phyloP scores from a whole-genome alignment of 2,113 vertebrate species.

The Bombycilla garrulus region DNA sequence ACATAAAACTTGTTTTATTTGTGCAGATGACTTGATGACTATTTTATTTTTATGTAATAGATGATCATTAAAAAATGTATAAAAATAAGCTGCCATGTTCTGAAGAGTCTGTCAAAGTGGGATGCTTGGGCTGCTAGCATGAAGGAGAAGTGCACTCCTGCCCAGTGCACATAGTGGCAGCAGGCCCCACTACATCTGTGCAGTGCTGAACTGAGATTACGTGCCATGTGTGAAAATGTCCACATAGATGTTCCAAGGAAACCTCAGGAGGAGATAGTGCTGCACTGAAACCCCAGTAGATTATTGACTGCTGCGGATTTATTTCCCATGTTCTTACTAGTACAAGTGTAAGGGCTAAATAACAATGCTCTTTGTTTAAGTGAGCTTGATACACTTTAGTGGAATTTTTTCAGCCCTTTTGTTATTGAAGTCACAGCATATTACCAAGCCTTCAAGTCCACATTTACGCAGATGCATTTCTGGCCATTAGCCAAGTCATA shows the following conservation, averaged over 20 bases:
- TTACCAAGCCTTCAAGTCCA: background rate
- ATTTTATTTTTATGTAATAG: background rate
- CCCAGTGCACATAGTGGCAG: background rate
- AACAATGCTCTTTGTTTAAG: conserved; percentile 21
- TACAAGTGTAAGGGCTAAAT: background rate
- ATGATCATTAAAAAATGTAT: background rate
- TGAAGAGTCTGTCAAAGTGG: background rate
- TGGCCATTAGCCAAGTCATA: background rate
- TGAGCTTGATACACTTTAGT: background rate
- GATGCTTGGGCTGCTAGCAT: background rate
- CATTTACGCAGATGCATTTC: background rate
- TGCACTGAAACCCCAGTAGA: background rate
- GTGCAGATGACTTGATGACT: background rate
- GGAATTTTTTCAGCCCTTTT: conserved; percentile 14
- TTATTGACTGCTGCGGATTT: background rate
- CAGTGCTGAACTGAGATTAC: background rate
- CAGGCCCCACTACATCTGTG: accelerated
- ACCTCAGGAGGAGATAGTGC: background rate
- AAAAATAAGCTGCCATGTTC: background rate
- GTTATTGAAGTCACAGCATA: background rate
- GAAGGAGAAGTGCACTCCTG: background rate
- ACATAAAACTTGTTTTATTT: background rate
- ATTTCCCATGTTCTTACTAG: background rate
- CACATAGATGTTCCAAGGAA: background rate
- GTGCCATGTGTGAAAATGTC: background rate